Percentiles rank a stretch among this genome's conserved stretches.
These are phyloP conservation scores for Calephelis nemesis DNA, from an alignment of 1,140 invertebrate species.

Conservation along the genomic window DNA sequence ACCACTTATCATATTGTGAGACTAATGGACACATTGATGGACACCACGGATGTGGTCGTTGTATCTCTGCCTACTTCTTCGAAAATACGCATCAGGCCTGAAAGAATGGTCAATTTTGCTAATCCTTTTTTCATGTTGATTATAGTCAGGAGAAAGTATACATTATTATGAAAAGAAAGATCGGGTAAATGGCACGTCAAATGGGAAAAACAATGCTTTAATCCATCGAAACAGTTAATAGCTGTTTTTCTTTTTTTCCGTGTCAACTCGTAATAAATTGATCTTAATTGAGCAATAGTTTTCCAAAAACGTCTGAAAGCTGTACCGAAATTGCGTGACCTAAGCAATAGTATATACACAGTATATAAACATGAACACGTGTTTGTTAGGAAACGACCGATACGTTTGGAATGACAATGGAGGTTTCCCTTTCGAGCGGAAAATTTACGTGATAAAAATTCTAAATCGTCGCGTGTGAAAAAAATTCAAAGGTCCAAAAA, in stretches of 20 bases:
- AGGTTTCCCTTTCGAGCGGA: constrained; percentile 74
- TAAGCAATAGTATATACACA: constrained; percentile 60
- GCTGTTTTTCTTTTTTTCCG: constrained; percentile 24
- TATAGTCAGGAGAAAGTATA: too few species aligned
- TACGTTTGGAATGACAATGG: constrained; percentile 70
- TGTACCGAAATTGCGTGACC: constrained; percentile 69
- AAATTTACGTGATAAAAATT: constrained; percentile 79
- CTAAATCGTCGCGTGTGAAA: constrained; percentile 74
- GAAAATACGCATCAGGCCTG: too few species aligned
- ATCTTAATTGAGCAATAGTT: constrained; percentile 51
- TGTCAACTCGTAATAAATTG: constrained; percentile 52
- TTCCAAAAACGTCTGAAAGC: constrained; percentile 34
- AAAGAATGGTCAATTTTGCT: too few species aligned
- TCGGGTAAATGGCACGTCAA: too few species aligned
- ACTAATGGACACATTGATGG: too few species aligned
- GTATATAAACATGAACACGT: constrained; percentile 66
- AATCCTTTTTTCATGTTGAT: too few species aligned
- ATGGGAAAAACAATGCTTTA: too few species aligned
- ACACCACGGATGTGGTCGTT: too few species aligned
- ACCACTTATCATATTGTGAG: too few species aligned
- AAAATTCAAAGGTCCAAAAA: constrained; percentile 70
- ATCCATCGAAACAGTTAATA: too few species aligned
- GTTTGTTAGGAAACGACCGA: constrained; percentile 67
- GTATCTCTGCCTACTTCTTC: too few species aligned
- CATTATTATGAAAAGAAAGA: too few species aligned